Conservation (phyloP, 2,113 vertebrate genomes). For the Heterocephalus glaber region DNA sequence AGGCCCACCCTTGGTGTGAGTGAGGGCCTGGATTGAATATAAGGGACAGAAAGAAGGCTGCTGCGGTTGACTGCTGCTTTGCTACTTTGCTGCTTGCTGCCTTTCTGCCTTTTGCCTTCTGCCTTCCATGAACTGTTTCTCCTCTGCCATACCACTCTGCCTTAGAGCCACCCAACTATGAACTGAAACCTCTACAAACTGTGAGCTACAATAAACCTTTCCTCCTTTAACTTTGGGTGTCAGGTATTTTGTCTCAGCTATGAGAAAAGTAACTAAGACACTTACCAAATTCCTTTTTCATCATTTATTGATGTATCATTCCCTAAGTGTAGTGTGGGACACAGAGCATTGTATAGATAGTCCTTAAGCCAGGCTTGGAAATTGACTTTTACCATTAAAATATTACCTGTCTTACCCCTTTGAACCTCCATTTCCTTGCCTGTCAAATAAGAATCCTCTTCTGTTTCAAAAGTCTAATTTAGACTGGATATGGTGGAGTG, state of each 20-base stretch:
- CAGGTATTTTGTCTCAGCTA: background rate
- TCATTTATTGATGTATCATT: constrained; percentile 9
- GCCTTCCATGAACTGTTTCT: background rate
- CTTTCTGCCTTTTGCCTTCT: background rate
- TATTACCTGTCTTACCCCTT: background rate
- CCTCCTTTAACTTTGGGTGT: background rate
- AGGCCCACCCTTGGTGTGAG: background rate
- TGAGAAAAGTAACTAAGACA: background rate
- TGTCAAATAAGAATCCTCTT: constrained; percentile 1
- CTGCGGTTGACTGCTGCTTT: background rate
- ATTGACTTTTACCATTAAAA: background rate
- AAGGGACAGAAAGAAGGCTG: background rate
- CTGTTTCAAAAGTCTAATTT: background rate
- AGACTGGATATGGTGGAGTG: background rate
- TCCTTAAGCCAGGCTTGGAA: constrained; percentile 1
- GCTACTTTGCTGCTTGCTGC: background rate
- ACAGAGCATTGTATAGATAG: background rate
- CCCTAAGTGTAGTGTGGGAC: background rate
- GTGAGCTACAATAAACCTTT: background rate
- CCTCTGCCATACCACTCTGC: background rate
- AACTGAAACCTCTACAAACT: background rate
- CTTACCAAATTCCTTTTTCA: background rate
- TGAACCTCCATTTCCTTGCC: background rate
- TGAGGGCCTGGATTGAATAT: background rate
- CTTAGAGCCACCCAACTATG: background rate